These are phyloP conservation scores for Eupeodes luniger DNA, from an alignment of 2,888 invertebrate species.

Conservation along the genomic window DNA sequence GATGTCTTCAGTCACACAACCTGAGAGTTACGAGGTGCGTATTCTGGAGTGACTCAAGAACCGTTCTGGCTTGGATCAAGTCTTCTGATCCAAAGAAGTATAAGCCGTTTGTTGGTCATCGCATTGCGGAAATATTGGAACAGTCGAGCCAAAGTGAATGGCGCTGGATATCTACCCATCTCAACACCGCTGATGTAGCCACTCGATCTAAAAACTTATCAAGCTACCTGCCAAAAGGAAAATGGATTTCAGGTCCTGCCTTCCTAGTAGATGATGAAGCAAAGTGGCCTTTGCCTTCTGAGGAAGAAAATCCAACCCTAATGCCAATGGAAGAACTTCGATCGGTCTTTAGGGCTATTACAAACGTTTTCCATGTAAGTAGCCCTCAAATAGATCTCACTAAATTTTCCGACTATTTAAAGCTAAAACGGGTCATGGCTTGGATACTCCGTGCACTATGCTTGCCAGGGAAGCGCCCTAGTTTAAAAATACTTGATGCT, in stretches of 20 bases:
- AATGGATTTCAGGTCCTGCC: slow-evolving; percentile 15
- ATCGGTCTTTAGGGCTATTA: not conserved
- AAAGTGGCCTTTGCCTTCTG: not conserved
- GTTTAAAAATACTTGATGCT: not conserved
- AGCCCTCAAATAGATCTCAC: slow-evolving; percentile 10
- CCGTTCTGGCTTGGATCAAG: slow-evolving; percentile 18
- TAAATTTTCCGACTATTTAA: slow-evolving; percentile 33
- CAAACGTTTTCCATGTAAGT: slow-evolving; percentile 18
- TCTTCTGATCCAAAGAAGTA: slow-evolving; percentile 25
- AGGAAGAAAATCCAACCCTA: not conserved
- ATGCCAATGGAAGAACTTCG: not conserved
- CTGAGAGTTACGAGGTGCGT: not conserved
- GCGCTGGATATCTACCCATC: slow-evolving; percentile 46
- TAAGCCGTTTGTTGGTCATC: slow-evolving; percentile 45
- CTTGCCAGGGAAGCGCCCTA: not conserved
- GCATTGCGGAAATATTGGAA: slow-evolving; percentile 39
- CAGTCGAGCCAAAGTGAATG: not conserved
- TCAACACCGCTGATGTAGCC: slow-evolving; percentile 34
- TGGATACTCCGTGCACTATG: slow-evolving; percentile 18
- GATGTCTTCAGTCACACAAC: slow-evolving; percentile 3
- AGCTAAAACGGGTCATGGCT: slow-evolving; percentile 32
- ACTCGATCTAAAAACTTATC: slow-evolving; percentile 13
- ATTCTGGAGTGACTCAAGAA: slow-evolving; percentile 44
- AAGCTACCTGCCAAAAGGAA: not conserved
- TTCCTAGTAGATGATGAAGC: slow-evolving; percentile 19